Conservation (phyloP, 30 jellyfish, hydroid and myxozoan genomes). For the Clytia hemisphaerica region DNA sequence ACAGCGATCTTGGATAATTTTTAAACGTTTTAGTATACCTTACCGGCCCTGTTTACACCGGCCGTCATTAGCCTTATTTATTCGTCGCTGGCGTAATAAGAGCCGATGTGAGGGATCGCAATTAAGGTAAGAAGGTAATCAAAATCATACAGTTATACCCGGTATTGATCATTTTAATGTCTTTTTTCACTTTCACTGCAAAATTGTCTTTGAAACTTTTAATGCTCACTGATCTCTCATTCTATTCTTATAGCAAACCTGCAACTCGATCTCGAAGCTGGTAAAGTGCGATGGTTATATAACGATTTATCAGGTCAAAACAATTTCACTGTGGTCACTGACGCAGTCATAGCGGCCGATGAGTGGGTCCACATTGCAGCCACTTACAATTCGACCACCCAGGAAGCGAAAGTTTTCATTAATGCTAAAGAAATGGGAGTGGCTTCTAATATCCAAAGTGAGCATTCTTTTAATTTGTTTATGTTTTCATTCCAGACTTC, state of each 20-base stretch:
- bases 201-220: background rate
- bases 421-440: conserved; percentile 73
- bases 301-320: conserved; percentile 45
- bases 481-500: background rate
- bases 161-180: too few relatives aligned
- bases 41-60: too few relatives aligned
- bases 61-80: too few relatives aligned
- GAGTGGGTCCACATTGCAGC: conserved; percentile 93
- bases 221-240: background rate
- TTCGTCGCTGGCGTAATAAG: too few relatives aligned
- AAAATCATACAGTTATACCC: too few relatives aligned
- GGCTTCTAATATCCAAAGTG: background rate
- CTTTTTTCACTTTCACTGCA: background rate
- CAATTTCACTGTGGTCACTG: conserved; percentile 52
- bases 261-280: conserved; percentile 81
- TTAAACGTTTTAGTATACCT: background rate
- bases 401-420: conserved; percentile 49
- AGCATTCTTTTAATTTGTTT: background rate
- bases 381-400: conserved; percentile 54
- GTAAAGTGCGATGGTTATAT: conserved; percentile 78
- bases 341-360: conserved; percentile 52
- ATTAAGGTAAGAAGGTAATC: too few relatives aligned
- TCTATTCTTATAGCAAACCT: conserved; percentile 33
- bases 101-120: too few relatives aligned
- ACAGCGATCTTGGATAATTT: background rate